phyloP scores from a whole-genome alignment of 2,888 invertebrate species.

The Drosophila yooni region DNA sequence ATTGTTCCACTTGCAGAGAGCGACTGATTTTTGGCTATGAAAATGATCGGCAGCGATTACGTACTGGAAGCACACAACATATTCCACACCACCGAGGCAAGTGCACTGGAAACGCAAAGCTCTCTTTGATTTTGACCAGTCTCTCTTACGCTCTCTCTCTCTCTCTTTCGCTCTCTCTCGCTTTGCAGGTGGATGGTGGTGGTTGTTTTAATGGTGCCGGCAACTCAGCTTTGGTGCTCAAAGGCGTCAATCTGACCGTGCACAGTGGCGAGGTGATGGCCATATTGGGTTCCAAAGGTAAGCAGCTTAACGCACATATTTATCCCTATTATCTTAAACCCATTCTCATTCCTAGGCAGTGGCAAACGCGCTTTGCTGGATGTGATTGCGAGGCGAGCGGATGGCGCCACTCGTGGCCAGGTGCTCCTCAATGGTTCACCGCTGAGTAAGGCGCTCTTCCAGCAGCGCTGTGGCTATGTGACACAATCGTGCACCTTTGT shows the following conservation, averaged over 20 bases:
- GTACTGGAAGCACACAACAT: constrained; percentile 94
- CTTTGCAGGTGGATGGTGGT: constrained; percentile 90
- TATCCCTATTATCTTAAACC: background rate
- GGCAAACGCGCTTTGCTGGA: constrained; percentile 97
- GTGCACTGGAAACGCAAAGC: constrained; percentile 41
- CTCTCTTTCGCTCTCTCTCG: constrained; percentile 12
- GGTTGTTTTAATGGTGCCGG: constrained; percentile 91
- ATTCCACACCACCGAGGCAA: constrained; percentile 94
- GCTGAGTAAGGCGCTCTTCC: constrained; percentile 92
- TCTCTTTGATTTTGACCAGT: constrained; percentile 36
- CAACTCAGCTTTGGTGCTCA: constrained; percentile 93
- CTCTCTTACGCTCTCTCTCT: constrained; percentile 23
- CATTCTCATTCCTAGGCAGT: constrained; percentile 88
- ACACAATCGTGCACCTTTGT: constrained; percentile 94
- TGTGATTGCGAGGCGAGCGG: constrained; percentile 93
- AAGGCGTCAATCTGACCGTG: constrained; percentile 96
- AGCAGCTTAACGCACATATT: constrained; percentile 11
- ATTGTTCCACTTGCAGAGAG: constrained; percentile 15
- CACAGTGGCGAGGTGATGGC: constrained; percentile 97
- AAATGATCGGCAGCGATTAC: constrained; percentile 93
- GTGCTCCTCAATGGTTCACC: constrained; percentile 95
- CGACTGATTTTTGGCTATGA: constrained; percentile 72
- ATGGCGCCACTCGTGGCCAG: constrained; percentile 93
- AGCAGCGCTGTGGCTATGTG: constrained; percentile 94
- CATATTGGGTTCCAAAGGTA: constrained; percentile 96